These are phyloP conservation scores for Hippocampus abdominalis DNA, from an alignment of 2,113 vertebrate genomes.

Conservation along the genomic window DNA sequence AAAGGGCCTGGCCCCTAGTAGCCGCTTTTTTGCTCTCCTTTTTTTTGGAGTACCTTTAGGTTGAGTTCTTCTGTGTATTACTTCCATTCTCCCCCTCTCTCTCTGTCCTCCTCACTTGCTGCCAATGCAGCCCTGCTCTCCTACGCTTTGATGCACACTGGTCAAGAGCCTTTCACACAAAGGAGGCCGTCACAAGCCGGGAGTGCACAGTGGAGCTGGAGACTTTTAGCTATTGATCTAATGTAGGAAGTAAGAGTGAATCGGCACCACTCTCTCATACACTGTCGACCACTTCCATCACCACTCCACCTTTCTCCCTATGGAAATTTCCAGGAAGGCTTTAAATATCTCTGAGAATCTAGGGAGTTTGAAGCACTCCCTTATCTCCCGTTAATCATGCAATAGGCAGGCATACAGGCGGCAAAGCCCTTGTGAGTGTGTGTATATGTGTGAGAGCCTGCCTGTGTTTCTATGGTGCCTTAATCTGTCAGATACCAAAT, in stretches of 20 bases:
- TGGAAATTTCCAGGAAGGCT: slow-evolving; percentile 70
- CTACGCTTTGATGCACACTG: slow-evolving; percentile 57
- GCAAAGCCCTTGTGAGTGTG: slow-evolving; percentile 27
- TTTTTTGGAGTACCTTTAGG: slow-evolving; percentile 37
- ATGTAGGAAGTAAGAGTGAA: slow-evolving; percentile 51
- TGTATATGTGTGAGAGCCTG: slow-evolving; percentile 21
- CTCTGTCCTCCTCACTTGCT: slow-evolving; percentile 3
- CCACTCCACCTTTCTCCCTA: slow-evolving; percentile 51
- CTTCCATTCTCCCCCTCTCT: slow-evolving; percentile 14
- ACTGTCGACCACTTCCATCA: slow-evolving; percentile 33
- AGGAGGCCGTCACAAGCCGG: slow-evolving; percentile 49
- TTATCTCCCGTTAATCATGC: slow-evolving; percentile 72
- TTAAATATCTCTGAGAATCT: slow-evolving; percentile 69
- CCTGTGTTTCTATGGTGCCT: slow-evolving; percentile 51
- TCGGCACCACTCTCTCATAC: slow-evolving; percentile 7
- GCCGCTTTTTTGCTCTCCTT: slow-evolving; percentile 36
- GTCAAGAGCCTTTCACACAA: slow-evolving; percentile 47
- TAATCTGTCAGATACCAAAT: slow-evolving; percentile 73
- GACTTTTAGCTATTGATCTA: slow-evolving; percentile 44
- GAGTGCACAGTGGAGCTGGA: slow-evolving; percentile 28
- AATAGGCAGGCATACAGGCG: slow-evolving; percentile 53
- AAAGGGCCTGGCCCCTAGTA: slow-evolving; percentile 54
- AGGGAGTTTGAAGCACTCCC: slow-evolving; percentile 63
- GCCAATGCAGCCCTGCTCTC: slow-evolving; percentile 35
- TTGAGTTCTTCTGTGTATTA: slow-evolving; percentile 47